These are phyloP conservation scores for Tipula lateralis DNA, from an alignment of 2,888 invertebrate genomes.

Conservation along the genomic window DNA sequence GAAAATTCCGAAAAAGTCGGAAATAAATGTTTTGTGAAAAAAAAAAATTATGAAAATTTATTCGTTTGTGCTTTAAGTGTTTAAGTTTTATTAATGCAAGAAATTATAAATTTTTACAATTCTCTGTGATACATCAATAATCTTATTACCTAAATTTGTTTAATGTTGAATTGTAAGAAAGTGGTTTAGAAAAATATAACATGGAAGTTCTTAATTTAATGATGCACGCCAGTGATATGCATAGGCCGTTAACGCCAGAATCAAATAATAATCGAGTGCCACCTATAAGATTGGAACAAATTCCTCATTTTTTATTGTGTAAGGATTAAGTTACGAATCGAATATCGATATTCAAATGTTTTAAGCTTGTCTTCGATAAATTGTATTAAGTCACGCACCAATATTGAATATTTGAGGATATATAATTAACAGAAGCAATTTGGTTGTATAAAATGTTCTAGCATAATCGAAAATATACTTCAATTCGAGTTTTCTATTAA, in stretches of 20 bases:
- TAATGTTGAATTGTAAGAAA: background rate
- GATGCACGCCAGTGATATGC: constrained; percentile 50
- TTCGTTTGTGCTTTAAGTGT: background rate
- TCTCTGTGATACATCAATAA: constrained; percentile 13
- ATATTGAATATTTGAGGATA: too few relatives aligned
- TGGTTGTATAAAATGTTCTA: too few relatives aligned
- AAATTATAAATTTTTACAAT: background rate
- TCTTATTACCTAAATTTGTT: background rate
- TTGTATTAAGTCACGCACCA: too few relatives aligned
- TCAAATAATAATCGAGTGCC: constrained; percentile 59
- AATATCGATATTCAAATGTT: too few relatives aligned
- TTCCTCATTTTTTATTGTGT: constrained; percentile 69
- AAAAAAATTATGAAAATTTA: background rate
- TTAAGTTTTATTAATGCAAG: background rate
- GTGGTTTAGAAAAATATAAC: constrained; percentile 30
- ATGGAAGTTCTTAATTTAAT: constrained; percentile 51
- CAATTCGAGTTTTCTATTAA: too few relatives aligned
- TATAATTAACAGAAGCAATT: too few relatives aligned
- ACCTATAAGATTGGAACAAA: constrained; percentile 66
- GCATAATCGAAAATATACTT: too few relatives aligned
- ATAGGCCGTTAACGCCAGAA: constrained; percentile 46
- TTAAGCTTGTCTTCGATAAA: too few relatives aligned
- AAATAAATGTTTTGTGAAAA: background rate
- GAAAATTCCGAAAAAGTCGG: background rate
- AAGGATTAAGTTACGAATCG: constrained; percentile 46